A percentile compares a stretch with the other conserved stretches of the same genome.
Evolutionary conservation across 2,888 invertebrate genomes (phyloP).

Genomic region (Tuberolachnus salignus): DNA sequence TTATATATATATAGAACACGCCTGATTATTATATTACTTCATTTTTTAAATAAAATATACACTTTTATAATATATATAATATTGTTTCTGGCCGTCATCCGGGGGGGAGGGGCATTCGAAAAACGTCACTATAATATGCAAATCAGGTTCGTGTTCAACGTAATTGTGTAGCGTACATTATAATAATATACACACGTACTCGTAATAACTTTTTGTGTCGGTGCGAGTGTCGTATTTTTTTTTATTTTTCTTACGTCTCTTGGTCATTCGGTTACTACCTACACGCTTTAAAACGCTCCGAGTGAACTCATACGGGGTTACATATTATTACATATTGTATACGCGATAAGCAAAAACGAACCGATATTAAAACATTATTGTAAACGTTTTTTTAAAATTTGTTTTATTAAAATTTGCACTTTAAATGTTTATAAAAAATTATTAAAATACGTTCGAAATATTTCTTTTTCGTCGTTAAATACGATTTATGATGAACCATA

Average conservation of each 20-base stretch:
- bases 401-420: too few species aligned
- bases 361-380: too few species aligned
- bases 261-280: not conserved
- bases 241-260: not conserved
- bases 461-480: too few species aligned
- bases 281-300: conserved; percentile 18
- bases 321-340: not conserved
- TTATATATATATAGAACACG: too few species aligned
- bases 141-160: conserved; percentile 11
- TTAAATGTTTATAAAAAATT: too few species aligned
- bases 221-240: conserved; percentile 44
- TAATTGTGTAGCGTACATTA: conserved; percentile 11
- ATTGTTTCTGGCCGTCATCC: conserved; percentile 51
- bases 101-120: conserved; percentile 26
- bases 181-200: too few species aligned
- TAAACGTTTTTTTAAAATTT: too few species aligned
- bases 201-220: not conserved
- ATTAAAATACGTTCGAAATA: too few species aligned
- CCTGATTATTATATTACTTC: too few species aligned
- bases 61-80: too few species aligned
- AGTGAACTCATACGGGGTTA: conserved; percentile 42
- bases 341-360: not conserved
- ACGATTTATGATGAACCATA: too few species aligned
- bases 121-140: conserved; percentile 34
- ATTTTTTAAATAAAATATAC: too few species aligned